Evolutionary conservation across 2,888 invertebrate genomes (phyloP), one percentile per base, ranked within the genome.

Genomic region (Schizotus pectinicornis): DNA sequence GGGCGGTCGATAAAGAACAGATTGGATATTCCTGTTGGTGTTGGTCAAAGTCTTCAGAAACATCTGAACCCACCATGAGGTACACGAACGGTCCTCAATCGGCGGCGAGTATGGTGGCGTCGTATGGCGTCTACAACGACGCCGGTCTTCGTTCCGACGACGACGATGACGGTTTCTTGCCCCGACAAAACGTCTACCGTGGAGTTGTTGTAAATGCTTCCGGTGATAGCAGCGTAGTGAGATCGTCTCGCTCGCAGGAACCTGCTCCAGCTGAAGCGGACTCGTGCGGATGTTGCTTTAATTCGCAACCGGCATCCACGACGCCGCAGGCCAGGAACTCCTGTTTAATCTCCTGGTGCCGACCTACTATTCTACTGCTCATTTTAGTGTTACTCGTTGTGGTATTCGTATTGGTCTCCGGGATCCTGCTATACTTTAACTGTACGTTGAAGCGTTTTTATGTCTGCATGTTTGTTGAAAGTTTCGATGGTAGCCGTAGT

Each of bases 381-480:
- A 79, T 85, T 32, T 77, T 85, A 61, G 82, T 85, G 45, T 78
- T 85, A 42, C 79, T 85, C 62, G 81, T 85, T 61, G 81, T 85
- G 59, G 79, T 84, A 58, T 85, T 85, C 72, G 82, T 85, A 22
- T 77, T 84, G 72, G 81, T 85, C 62, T 84, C 85, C 63, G 85
- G 84, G 48, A 81, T 85, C 52, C 79, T 85, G 39, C 82, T 86
- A 54, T 86, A 85, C 75, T 83, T 83, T 69, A 85, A 85, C 76
- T 85, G 86, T 86, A 79, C 81, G 85, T 85, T 76, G 41, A 36
- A 30, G 45, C 60, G 59, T 64, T 54, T 34, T 49, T 51, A 36
- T 51, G 42, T n/a, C 22, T 31, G 43, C 43, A 36, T 22, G 22
- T 61, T 45, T 58, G 12, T 41, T 22, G 38, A 46, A 53, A 38